A percentile compares a stretch with the other conserved stretches of the same genome.
Conservation (phyloP, 2,113 vertebrate species). For the Orthonyx spaldingii region DNA sequence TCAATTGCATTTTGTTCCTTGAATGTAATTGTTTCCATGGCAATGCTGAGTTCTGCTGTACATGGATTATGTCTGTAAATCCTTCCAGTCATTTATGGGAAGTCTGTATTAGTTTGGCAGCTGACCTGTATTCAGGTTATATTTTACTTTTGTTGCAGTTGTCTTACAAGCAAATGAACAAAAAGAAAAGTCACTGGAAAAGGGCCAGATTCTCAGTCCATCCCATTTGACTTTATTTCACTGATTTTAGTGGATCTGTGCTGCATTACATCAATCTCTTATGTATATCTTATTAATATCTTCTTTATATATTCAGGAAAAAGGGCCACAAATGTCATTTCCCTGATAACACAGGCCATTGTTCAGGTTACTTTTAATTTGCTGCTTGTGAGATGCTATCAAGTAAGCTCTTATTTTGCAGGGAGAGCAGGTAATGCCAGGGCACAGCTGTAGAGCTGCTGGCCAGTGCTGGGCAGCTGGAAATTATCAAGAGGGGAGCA, state of each 20-base stretch:
- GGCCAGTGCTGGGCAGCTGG: not conserved
- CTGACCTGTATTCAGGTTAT: conserved; percentile 26
- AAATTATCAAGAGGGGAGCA: not conserved
- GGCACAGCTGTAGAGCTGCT: not conserved
- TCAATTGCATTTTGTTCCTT: conserved; percentile 17
- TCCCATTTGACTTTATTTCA: not conserved
- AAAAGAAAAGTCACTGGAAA: not conserved
- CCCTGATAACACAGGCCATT: not conserved
- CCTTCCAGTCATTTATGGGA: not conserved
- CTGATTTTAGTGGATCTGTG: not conserved
- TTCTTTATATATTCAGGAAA: not conserved
- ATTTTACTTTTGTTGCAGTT: not conserved
- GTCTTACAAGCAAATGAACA: not conserved
- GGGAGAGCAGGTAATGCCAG: not conserved
- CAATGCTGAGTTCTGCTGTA: not conserved
- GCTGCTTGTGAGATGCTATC: not conserved
- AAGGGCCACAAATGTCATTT: not conserved
- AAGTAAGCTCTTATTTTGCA: not conserved
- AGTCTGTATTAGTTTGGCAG: conserved; percentile 8
- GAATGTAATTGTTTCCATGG: conserved; percentile 47
- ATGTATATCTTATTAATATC: not conserved
- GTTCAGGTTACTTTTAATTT: not conserved
- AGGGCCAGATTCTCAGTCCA: not conserved
- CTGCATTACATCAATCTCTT: not conserved
- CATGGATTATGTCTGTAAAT: not conserved